These are phyloP conservation scores for Distichodus sexfasciatus DNA, from an alignment of 2,797 vertebrate species.

Conservation along the genomic window DNA sequence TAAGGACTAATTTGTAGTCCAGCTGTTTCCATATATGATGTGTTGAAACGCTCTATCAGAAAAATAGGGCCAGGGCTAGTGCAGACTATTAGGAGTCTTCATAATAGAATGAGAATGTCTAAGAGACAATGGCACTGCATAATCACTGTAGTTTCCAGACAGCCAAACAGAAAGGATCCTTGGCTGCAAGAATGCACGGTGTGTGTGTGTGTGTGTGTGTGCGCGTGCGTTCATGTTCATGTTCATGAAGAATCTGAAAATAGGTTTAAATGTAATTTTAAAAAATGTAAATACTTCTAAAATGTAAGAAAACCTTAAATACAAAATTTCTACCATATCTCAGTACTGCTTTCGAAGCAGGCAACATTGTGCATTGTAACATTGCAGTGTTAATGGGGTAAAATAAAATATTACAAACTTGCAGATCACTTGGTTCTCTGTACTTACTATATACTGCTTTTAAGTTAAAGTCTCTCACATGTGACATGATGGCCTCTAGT, in stretches of 20 bases:
- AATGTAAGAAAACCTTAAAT: not conserved
- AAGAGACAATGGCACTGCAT: constrained; percentile 43
- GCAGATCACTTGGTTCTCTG: constrained; percentile 20
- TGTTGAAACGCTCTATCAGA: constrained; percentile 79
- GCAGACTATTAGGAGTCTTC: constrained; percentile 65
- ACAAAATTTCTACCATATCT: not conserved
- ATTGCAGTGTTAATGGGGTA: not conserved
- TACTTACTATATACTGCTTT: not conserved
- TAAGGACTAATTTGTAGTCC: constrained; percentile 75
- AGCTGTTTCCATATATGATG: constrained; percentile 80
- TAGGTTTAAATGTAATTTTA: too few relatives aligned
- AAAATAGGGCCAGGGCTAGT: constrained; percentile 60
- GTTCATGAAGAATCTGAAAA: too few relatives aligned
- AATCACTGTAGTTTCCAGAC: constrained; percentile 46
- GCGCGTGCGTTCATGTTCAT: constrained; percentile 16
- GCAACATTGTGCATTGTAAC: not conserved
- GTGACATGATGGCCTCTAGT: constrained; percentile 84
- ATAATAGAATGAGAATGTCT: too few relatives aligned
- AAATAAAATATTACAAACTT: constrained; percentile 15
- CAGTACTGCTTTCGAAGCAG: not conserved
- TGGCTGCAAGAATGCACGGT: too few relatives aligned
- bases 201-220: constrained; percentile 49
- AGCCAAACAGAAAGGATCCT: too few relatives aligned
- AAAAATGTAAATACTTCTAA: too few relatives aligned
- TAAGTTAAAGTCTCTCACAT: constrained; percentile 50